phyloP scores from a whole-genome alignment of 2,113 vertebrate species.

The Delphinus delphis region DNA sequence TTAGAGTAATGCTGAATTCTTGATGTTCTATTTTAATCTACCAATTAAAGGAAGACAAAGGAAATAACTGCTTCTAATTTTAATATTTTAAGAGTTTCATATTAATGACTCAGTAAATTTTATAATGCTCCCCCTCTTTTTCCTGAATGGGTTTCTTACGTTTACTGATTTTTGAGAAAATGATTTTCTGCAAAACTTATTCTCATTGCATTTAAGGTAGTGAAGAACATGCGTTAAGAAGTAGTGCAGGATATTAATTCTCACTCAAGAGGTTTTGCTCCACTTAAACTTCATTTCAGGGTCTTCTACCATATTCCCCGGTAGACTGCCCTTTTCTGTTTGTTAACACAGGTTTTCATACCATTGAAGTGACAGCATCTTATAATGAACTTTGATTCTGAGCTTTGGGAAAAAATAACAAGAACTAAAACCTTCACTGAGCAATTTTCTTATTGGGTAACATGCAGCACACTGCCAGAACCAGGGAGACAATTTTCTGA shows the following conservation, averaged over 20 bases:
- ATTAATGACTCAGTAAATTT: not conserved
- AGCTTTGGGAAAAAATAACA: conserved; percentile 35
- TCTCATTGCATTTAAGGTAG: not conserved
- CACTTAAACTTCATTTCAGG: not conserved
- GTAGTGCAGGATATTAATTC: not conserved
- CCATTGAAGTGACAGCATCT: conserved; percentile 57
- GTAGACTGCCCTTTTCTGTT: conserved; percentile 43
- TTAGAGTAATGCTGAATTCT: not conserved
- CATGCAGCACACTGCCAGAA: conserved; percentile 23
- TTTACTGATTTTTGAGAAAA: conserved; percentile 21
- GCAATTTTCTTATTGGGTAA: conserved; percentile 62
- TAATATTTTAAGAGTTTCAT: not conserved
- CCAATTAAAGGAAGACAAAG: not conserved
- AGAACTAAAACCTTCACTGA: conserved; percentile 53
- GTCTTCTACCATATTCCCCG: not conserved
- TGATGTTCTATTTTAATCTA: not conserved
- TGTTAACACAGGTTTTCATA: conserved; percentile 52
- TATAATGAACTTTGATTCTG: conserved; percentile 67
- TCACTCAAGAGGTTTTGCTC: not conserved
- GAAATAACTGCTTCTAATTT: not conserved
- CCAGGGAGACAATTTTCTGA: conserved; percentile 72
- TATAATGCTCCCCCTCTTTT: not conserved
- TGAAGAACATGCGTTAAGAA: not conserved
- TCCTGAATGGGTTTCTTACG: not conserved
- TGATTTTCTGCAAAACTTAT: not conserved